Evolutionary conservation across 2,888 invertebrate genomes (phyloP), one percentile per base, ranked within the genome.

Genomic region (Luffia ferchaultella): DNA sequence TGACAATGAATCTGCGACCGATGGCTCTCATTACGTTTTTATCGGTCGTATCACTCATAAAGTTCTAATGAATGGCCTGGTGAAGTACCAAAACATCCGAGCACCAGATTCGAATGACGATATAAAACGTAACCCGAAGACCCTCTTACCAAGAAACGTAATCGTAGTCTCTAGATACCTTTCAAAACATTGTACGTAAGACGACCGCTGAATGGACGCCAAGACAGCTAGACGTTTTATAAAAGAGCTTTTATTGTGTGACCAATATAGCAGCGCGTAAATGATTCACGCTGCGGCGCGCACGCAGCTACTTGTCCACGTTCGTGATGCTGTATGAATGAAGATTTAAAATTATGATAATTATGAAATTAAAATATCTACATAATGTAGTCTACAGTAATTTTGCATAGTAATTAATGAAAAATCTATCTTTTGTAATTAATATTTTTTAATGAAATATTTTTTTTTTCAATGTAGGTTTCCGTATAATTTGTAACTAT

Each of bases 11-110:
- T 12, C 30, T 72, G 76, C 73, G 74, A 66, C 75, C 67, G 78
- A 76, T 78, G 78, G 70, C 68, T 80, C 82, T 80, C 79, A 82
- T 82, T 83, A 80, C 80, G 79, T 67, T 74, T 80, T 82, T 82
- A 83, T 82, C 75, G 79, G 70, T 73, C 77, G 78, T 83, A 83
- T 83, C 76, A 76, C 68, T 83, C 83, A 79, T 83, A 82, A 83
- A 83, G 82, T 82, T 79, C 76, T 82, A 83, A 83, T 83, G 82
- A 80, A 80, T 73, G 74, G 70, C 66, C 76, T 67, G 73, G 73
- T 74, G 72, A 76, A 45, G 46, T 78, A 74, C 78, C 78, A 83
- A 30, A 83, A 83, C 80, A 83, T 82, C 80, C 79, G 82, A 82
- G 78, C 73, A 67, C 71, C 68, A 80, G 80, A 80, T 82, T 83